phyloP scores from a whole-genome alignment of 2,113 vertebrate genomes.

The Hylia prasina region DNA sequence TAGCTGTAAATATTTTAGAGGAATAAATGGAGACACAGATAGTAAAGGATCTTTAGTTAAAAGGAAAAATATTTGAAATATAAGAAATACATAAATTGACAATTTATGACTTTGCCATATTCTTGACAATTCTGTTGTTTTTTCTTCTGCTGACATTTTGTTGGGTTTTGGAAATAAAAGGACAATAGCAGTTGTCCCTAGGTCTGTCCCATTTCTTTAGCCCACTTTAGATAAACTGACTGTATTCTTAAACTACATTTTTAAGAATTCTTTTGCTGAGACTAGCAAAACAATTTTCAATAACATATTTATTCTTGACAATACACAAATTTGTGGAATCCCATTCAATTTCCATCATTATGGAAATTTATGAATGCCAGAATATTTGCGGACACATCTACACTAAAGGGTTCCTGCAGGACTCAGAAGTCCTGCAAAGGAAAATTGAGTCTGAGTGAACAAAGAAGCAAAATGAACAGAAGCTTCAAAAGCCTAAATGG shows the following conservation, averaged over 20 bases:
- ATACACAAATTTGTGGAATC: not conserved
- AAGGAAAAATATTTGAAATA: not conserved
- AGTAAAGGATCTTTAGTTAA: not conserved
- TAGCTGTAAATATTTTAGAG: slow-evolving; percentile 10
- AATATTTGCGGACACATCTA: not conserved
- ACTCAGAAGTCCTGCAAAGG: not conserved
- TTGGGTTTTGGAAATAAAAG: not conserved
- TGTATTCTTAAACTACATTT: not conserved
- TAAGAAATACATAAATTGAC: not conserved
- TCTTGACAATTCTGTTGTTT: not conserved
- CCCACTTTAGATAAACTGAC: slow-evolving; percentile 7
- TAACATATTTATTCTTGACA: not conserved
- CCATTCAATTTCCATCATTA: slow-evolving; percentile 17
- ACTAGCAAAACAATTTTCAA: not conserved
- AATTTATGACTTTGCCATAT: not conserved
- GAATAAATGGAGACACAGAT: not conserved
- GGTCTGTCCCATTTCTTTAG: not conserved
- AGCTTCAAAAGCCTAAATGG: not conserved
- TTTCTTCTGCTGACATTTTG: not conserved
- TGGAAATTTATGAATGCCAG: not conserved
- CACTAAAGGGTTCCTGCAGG: not conserved
- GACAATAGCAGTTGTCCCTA: not conserved
- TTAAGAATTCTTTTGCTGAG: not conserved
- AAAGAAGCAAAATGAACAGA: not conserved
- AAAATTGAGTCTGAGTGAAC: not conserved